These are phyloP conservation scores for Pachymerium ferrugineum DNA, from an alignment of 2,888 invertebrate species.

Conservation along the genomic window DNA sequence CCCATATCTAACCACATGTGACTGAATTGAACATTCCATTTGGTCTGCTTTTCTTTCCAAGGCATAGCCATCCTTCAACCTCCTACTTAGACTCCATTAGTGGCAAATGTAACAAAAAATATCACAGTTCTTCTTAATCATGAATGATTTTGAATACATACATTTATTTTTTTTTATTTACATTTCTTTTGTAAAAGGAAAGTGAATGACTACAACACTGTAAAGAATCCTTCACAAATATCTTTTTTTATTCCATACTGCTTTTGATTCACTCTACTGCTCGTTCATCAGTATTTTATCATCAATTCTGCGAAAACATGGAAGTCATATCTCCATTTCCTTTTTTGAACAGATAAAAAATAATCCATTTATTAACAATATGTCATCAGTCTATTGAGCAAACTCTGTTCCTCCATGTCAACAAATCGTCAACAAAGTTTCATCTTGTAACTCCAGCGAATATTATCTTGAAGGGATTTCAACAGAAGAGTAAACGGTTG, in stretches of 20 bases:
- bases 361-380: conserved; percentile 19
- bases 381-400: conserved; percentile 7
- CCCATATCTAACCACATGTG: conserved; percentile 27
- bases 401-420: background rate
- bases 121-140: background rate
- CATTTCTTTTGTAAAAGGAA: background rate
- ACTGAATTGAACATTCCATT: conserved; percentile 27
- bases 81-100: conserved; percentile 17
- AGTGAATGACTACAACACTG: no score
- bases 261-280: background rate
- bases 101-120: conserved; percentile 9
- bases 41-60: conserved; percentile 11
- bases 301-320: background rate
- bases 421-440: conserved; percentile 20
- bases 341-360: background rate
- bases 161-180: background rate
- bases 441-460: background rate
- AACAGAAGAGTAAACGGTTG: background rate
- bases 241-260: background rate
- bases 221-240: no score
- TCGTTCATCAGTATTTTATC: background rate
- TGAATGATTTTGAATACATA: background rate
- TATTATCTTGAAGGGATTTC: background rate
- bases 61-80: conserved; percentile 16
- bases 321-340: background rate